Conservation (phyloP, 1,140 invertebrate genomes). For the Dinoponera quadriceps region DNA sequence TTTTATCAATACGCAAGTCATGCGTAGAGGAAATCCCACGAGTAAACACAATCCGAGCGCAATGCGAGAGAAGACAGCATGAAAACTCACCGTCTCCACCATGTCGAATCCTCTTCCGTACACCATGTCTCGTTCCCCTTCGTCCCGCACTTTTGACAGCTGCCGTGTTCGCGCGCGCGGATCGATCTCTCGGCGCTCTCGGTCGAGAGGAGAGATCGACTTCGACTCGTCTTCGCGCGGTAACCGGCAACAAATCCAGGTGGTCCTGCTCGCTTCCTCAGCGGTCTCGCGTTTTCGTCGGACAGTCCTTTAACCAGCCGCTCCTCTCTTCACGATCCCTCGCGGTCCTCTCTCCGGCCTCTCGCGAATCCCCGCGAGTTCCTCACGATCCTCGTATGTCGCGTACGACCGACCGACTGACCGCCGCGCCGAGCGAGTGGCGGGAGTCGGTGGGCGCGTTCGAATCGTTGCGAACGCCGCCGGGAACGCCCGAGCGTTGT, state of each 20-base stretch:
- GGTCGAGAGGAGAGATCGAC: constrained; percentile 64
- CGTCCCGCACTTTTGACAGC: constrained; percentile 57
- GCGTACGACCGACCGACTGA: constrained; percentile 73
- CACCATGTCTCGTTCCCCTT: constrained; percentile 75
- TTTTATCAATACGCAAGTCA: no score
- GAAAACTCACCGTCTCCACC: constrained; percentile 81
- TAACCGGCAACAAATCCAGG: constrained; percentile 39
- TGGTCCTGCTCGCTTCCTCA: neutral
- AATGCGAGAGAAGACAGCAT: neutral
- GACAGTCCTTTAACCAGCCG: constrained; percentile 4
- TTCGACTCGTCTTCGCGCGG: constrained; percentile 29
- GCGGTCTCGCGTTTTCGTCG: neutral
- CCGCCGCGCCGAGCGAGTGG: constrained; percentile 43
- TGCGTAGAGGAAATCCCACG: neutral
- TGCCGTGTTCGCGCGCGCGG: constrained; percentile 44
- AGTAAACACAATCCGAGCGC: neutral
- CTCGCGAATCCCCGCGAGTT: constrained; percentile 51
- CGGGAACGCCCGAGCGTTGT: constrained; percentile 31
- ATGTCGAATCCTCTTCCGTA: constrained; percentile 81
- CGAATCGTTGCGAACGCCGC: constrained; percentile 44
- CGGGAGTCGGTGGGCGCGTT: constrained; percentile 57
- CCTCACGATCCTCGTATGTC: constrained; percentile 61
- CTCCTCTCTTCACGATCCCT: constrained; percentile 33
- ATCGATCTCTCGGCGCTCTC: constrained; percentile 62
- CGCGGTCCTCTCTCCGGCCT: constrained; percentile 50